A percentile compares a stretch with the other conserved stretches of the same genome.
Conservation (phyloP, 1,140 invertebrate species). For the Trialeurodes vaporariorum region DNA sequence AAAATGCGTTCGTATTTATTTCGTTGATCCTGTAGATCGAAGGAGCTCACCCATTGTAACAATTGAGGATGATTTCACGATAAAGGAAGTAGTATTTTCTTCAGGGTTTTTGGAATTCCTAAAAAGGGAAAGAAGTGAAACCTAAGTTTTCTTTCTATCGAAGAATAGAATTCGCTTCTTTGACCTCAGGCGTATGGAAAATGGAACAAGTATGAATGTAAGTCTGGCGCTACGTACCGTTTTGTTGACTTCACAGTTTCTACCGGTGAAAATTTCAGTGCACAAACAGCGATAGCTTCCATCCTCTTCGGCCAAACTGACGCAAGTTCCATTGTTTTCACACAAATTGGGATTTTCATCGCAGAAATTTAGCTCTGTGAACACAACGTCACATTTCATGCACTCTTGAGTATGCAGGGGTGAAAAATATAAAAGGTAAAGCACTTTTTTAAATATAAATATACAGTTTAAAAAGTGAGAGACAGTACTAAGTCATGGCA, state of each 20-base stretch:
- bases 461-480: too few species aligned
- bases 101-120: neutral
- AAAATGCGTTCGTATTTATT: too few species aligned
- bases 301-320: conserved; percentile 58
- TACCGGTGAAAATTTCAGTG: conserved; percentile 42
- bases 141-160: too few species aligned
- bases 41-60: too few species aligned
- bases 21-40: too few species aligned
- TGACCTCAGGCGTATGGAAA: neutral
- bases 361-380: conserved; percentile 61
- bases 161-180: neutral
- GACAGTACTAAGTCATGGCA: too few species aligned
- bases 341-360: conserved; percentile 53
- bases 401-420: too few species aligned
- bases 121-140: too few species aligned
- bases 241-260: conserved; percentile 37
- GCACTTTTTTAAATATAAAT: too few species aligned
- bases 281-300: conserved; percentile 56
- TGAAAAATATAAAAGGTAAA: too few species aligned
- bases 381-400: too few species aligned
- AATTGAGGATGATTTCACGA: too few species aligned
- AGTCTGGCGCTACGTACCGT: conserved; percentile 20
- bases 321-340: conserved; percentile 66
- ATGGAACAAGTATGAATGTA: neutral
- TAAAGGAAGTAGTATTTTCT: neutral